phyloP scores from a whole-genome alignment of 1,140 invertebrate genomes.

The Megalopta genalis region DNA sequence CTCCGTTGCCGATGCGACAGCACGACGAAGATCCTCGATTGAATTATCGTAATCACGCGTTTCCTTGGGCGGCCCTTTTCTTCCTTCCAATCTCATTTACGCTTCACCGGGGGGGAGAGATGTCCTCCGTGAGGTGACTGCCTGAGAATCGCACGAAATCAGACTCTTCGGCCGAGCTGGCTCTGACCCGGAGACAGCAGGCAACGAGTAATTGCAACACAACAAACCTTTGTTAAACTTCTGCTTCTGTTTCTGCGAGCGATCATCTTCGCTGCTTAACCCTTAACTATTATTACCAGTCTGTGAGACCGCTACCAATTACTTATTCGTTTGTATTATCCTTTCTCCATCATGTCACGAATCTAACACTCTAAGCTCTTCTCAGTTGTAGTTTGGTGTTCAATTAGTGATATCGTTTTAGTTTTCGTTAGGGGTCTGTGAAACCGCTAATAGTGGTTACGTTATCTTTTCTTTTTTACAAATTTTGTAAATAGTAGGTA shows the following conservation, averaged over 20 bases:
- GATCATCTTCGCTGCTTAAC: too few species aligned
- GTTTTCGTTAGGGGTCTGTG: too few species aligned
- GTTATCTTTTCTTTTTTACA: too few species aligned
- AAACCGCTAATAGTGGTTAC: too few species aligned
- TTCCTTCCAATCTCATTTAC: constrained; percentile 64
- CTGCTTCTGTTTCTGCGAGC: neutral
- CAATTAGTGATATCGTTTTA: too few species aligned
- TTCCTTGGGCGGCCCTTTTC: constrained; percentile 42
- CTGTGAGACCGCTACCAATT: too few species aligned
- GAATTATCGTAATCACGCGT: constrained; percentile 67
- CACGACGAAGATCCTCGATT: constrained; percentile 61
- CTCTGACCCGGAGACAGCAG: neutral
- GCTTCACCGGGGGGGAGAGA: constrained; percentile 25
- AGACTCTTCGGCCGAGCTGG: constrained; percentile 9
- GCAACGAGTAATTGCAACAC: constrained; percentile 34
- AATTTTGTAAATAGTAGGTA: too few species aligned
- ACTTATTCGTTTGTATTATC: too few species aligned
- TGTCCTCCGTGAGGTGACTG: constrained; percentile 53
- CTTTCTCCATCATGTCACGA: too few species aligned
- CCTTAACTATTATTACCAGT: too few species aligned
- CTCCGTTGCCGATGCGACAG: constrained; percentile 42
- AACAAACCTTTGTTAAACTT: neutral
- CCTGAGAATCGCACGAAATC: constrained; percentile 40
- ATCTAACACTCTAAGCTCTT: too few species aligned
- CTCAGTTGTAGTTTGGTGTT: too few species aligned